These are phyloP conservation scores for Chrysotoxum bicinctum DNA, from an alignment of 2,888 invertebrate species.

Conservation along the genomic window DNA sequence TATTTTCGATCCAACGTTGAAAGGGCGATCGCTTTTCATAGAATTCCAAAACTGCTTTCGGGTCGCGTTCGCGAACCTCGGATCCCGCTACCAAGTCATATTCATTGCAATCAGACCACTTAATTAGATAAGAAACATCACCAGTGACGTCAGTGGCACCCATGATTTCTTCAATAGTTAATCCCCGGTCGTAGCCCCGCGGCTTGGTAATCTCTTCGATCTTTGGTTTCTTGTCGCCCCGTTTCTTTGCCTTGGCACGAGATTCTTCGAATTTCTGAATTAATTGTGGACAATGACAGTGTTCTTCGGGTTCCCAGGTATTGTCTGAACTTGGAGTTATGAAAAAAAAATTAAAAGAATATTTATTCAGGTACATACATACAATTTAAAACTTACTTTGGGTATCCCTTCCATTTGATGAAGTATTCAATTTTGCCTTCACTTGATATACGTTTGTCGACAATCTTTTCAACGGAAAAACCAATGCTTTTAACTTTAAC, in stretches of 20 bases:
- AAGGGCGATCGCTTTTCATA: slow-evolving; percentile 83
- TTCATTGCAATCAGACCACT: slow-evolving; percentile 89
- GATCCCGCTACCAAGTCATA: slow-evolving; percentile 86
- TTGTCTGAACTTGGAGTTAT: slow-evolving; percentile 87
- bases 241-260: slow-evolving; percentile 83
- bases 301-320: slow-evolving; percentile 98
- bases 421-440: slow-evolving; percentile 89
- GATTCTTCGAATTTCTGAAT: slow-evolving; percentile 93
- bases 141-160: slow-evolving; percentile 95
- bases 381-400: slow-evolving; percentile 83
- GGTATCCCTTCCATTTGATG: slow-evolving; percentile 91
- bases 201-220: slow-evolving; percentile 85
- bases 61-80: slow-evolving; percentile 84
- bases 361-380: no score
- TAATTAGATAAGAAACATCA: slow-evolving; percentile 93
- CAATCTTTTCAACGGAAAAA: slow-evolving; percentile 94
- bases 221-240: slow-evolving; percentile 82
- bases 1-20: slow-evolving; percentile 78
- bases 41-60: slow-evolving; percentile 85
- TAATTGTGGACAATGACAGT: slow-evolving; percentile 94
- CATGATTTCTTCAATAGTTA: slow-evolving; percentile 92
- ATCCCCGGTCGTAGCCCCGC: slow-evolving; percentile 89
- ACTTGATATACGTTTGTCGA: slow-evolving; percentile 88
- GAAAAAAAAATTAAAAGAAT: not conserved
- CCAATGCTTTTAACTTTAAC: slow-evolving; percentile 84